These are phyloP conservation scores for Chironomus tepperi DNA, from an alignment of 1,140 invertebrate species.

Conservation along the genomic window DNA sequence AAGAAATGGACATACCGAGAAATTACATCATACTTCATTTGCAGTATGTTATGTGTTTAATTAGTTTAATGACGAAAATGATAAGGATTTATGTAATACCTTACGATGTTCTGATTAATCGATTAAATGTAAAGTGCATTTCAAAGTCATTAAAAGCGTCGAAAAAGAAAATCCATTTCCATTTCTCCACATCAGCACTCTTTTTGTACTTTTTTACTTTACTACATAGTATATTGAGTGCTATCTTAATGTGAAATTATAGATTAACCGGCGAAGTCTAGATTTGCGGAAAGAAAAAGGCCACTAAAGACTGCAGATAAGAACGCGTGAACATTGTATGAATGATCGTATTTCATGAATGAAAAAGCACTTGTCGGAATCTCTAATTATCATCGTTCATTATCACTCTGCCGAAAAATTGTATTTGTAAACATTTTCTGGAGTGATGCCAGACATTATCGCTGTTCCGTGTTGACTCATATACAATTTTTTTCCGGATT, in stretches of 20 bases:
- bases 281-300: background rate
- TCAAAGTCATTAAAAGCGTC: background rate
- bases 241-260: background rate
- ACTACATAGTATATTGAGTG: background rate
- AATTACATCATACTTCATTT: background rate
- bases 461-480: too few species aligned
- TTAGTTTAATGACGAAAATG: too few species aligned
- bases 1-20: background rate
- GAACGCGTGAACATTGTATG: background rate
- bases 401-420: too few species aligned
- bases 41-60: too few species aligned
- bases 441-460: too few species aligned
- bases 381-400: too few species aligned
- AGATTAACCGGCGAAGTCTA: background rate
- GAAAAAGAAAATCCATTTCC: background rate
- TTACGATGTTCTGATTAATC: too few species aligned
- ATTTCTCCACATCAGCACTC: background rate
- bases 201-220: background rate
- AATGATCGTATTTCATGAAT: background rate
- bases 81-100: too few species aligned
- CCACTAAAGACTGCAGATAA: background rate
- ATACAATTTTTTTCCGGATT: too few species aligned
- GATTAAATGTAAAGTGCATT: background rate
- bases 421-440: too few species aligned
- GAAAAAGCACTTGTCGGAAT: too few species aligned